A percentile compares a stretch with the other conserved stretches of the same genome.
phyloP scores from a whole-genome alignment of 1,140 invertebrate species.

The Thereuonema tuberculata region DNA sequence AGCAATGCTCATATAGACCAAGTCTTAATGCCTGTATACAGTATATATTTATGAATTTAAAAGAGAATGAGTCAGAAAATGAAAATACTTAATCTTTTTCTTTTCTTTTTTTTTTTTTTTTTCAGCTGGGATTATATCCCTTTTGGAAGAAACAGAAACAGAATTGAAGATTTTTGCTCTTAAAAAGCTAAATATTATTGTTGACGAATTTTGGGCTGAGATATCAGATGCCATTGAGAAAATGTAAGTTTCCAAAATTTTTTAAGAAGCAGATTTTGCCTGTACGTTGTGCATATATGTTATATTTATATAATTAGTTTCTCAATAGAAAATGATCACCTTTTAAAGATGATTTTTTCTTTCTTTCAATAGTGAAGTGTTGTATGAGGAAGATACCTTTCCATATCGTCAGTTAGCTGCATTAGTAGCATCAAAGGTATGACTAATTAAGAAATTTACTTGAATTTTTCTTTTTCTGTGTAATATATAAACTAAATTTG shows the following conservation, averaged over 20 bases:
- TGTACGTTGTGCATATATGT: not conserved
- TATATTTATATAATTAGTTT: not conserved
- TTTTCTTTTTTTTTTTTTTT: not conserved
- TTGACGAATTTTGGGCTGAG: slow-evolving; percentile 97
- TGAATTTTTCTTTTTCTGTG: no score
- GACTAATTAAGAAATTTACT: no score
- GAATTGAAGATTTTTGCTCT: slow-evolving; percentile 86
- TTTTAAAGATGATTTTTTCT: not conserved
- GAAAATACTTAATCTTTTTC: no score
- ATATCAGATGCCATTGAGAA: slow-evolving; percentile 95
- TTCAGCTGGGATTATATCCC: slow-evolving; percentile 81
- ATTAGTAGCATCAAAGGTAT: slow-evolving; percentile 82
- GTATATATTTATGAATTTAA: no score
- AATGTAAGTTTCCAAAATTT: slow-evolving; percentile 49
- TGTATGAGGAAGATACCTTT: slow-evolving; percentile 85
- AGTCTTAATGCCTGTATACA: no score
- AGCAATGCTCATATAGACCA: no score
- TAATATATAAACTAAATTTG: no score
- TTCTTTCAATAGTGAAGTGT: slow-evolving; percentile 53
- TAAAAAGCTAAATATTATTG: slow-evolving; percentile 80
- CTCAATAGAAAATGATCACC: not conserved
- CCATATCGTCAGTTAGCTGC: slow-evolving; percentile 78
- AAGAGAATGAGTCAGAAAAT: no score
- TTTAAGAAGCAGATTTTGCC: not conserved
- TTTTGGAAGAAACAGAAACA: slow-evolving; percentile 82